Conservation (phyloP, 2,888 invertebrate genomes). For the Eristalinus aeneus region DNA sequence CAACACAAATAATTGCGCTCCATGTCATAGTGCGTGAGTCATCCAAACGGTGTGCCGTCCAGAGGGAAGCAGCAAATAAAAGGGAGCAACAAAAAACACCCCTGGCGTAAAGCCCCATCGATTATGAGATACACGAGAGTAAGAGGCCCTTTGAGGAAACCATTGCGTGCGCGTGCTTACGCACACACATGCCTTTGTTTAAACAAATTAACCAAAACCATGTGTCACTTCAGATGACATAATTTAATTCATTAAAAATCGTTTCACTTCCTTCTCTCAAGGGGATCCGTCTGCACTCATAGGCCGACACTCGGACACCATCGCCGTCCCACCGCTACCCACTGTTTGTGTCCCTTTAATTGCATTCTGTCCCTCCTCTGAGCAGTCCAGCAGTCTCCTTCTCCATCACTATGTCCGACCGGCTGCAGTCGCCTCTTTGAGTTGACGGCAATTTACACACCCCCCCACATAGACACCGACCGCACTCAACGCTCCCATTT, state of each 20-base stretch:
- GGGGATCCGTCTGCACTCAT: conserved; percentile 10
- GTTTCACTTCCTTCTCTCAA: conserved; percentile 48
- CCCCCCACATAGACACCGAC: neutral
- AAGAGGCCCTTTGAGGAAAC: conserved; percentile 23
- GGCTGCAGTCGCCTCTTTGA: neutral
- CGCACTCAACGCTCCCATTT: conserved; percentile 53
- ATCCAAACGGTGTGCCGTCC: neutral
- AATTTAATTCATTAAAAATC: conserved; percentile 63
- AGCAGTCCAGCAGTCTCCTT: neutral
- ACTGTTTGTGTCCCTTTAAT: conserved; percentile 10
- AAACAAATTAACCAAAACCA: conserved; percentile 50
- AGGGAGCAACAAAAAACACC: neutral
- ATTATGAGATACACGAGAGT: neutral
- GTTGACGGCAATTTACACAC: conserved; percentile 48
- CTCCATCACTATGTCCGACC: neutral
- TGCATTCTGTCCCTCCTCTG: neutral
- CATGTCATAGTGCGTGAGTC: neutral
- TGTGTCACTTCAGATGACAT: conserved; percentile 62
- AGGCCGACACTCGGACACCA: neutral
- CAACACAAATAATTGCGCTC: conserved; percentile 3
- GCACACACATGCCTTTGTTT: conserved; percentile 20
- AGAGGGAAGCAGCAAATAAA: neutral
- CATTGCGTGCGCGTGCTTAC: neutral
- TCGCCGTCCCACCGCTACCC: neutral
- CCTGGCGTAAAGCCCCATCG: neutral